phyloP scores from a whole-genome alignment of 1,140 invertebrate genomes.

The Euglossa dilemma region DNA sequence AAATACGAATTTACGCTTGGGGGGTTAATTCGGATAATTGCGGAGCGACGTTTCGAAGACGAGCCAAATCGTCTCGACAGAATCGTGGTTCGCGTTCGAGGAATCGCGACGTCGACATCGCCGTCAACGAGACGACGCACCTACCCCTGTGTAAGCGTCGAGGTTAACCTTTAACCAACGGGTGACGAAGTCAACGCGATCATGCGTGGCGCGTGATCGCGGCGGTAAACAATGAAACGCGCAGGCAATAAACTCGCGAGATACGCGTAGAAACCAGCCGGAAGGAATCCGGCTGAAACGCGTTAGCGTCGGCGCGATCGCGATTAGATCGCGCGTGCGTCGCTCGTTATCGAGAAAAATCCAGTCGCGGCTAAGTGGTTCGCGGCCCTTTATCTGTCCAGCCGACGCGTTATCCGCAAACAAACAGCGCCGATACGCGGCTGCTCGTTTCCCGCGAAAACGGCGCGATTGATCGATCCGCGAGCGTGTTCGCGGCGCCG shows the following conservation, averaged over 20 bases:
- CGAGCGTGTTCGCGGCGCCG: too few relatives aligned
- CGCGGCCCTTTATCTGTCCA: neutral
- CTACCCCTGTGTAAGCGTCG: too few relatives aligned
- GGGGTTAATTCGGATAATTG: too few relatives aligned
- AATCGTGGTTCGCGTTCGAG: too few relatives aligned
- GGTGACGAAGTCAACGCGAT: neutral
- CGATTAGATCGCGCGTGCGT: neutral
- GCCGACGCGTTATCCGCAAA: neutral
- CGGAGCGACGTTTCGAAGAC: too few relatives aligned
- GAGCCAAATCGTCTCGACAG: too few relatives aligned
- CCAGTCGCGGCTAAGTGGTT: too few relatives aligned
- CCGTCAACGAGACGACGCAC: too few relatives aligned
- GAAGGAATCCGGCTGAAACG: neutral
- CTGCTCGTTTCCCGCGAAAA: neutral
- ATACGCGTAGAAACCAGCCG: neutral
- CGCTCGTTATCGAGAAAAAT: neutral
- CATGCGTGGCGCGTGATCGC: neutral
- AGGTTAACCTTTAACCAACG: neutral
- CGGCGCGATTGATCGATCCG: neutral
- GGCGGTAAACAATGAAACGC: neutral
- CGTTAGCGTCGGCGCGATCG: too few relatives aligned
- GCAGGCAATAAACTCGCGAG: neutral
- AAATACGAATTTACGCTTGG: too few relatives aligned
- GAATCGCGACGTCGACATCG: too few relatives aligned
- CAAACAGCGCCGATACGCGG: conserved; percentile 4